Evolutionary conservation across 2,797 vertebrate genomes (phyloP).

Genomic region (Oreortyx pictus): DNA sequence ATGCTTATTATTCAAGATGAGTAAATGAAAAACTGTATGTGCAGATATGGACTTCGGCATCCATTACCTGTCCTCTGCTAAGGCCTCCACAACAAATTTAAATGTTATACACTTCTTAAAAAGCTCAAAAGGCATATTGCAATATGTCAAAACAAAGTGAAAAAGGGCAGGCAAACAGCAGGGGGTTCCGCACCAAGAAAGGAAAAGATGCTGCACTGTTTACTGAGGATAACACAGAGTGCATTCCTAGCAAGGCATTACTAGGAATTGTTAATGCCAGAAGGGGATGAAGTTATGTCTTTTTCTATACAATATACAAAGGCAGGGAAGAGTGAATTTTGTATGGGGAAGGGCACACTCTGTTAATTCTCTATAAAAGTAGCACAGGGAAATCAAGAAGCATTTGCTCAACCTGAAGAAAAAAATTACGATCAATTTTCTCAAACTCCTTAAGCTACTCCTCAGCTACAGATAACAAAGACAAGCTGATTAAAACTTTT

Average conservation of each 20-base stretch:
- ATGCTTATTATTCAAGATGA: neutral
- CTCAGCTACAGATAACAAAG: neutral
- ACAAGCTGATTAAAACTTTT: neutral
- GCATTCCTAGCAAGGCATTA: constrained; percentile 24
- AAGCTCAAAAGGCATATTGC: neutral
- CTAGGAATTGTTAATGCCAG: constrained; percentile 36
- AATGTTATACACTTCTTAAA: neutral
- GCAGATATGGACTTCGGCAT: neutral
- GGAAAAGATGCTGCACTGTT: constrained; percentile 29
- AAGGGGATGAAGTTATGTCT: neutral
- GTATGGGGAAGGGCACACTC: neutral
- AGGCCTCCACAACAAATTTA: constrained; percentile 1
- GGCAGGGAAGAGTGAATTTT: neutral
- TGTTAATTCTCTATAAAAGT: neutral
- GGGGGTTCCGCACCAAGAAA: constrained; percentile 13
- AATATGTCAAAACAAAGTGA: constrained; percentile 51
- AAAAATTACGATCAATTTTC: neutral
- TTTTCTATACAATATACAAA: neutral
- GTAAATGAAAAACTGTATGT: neutral
- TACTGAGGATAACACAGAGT: constrained; percentile 1
- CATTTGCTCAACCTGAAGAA: neutral
- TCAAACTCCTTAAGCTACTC: neutral
- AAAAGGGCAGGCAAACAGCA: constrained; percentile 22
- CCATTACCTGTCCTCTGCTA: neutral
- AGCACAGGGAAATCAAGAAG: neutral